Conservation (phyloP, 2,888 invertebrate species). For the Bruchidius siliquastri region DNA sequence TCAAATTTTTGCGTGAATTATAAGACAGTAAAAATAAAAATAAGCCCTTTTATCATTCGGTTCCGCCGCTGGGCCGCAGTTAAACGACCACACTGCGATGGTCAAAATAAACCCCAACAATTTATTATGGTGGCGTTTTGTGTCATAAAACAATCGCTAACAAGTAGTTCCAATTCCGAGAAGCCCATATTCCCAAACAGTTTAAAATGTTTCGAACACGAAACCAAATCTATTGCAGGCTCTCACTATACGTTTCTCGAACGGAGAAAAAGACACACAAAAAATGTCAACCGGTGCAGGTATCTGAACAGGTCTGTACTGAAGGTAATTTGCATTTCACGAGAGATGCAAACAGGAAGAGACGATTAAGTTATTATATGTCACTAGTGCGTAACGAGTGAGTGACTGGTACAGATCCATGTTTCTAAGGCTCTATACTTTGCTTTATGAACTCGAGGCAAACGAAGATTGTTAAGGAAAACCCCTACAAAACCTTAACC, state of each 20-base stretch:
- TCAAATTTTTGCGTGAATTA: no score
- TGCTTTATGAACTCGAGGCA: no score
- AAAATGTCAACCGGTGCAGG: slow-evolving; percentile 40
- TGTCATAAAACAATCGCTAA: slow-evolving; percentile 44
- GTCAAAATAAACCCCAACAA: slow-evolving; percentile 21
- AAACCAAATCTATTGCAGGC: slow-evolving; percentile 47
- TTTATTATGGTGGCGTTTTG: slow-evolving; percentile 23
- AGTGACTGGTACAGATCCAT: no score
- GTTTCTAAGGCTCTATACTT: no score
- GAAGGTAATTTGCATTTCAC: neutral
- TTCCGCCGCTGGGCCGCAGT: neutral
- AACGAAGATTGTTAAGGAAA: no score
- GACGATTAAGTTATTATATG: no score
- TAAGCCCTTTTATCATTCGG: neutral
- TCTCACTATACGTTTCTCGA: slow-evolving; percentile 40
- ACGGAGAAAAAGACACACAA: slow-evolving; percentile 35
- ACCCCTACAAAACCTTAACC: no score
- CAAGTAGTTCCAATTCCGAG: slow-evolving; percentile 47
- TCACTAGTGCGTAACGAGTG: no score
- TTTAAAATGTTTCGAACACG: slow-evolving; percentile 48
- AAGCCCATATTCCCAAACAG: slow-evolving; percentile 47
- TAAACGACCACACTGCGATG: slow-evolving; percentile 10
- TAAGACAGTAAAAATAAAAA: no score
- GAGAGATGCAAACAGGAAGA: no score
- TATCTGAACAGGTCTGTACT: slow-evolving; percentile 17